phyloP scores from a whole-genome alignment of 2,888 invertebrate genomes.

The Limnephilus rhombicus region DNA sequence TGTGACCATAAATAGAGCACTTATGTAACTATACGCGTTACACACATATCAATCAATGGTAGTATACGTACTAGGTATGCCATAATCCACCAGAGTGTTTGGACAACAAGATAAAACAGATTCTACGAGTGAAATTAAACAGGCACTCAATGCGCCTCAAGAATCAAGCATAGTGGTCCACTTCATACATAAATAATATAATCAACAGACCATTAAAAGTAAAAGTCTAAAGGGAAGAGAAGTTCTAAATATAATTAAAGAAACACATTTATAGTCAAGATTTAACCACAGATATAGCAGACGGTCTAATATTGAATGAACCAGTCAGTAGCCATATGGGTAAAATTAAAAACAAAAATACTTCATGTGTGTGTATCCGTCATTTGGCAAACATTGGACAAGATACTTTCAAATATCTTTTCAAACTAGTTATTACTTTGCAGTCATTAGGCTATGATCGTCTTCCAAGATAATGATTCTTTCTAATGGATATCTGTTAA shows the following conservation, averaged over 20 bases:
- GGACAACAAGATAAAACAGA: background rate
- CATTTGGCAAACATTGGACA: background rate
- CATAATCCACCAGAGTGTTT: background rate
- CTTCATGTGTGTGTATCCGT: background rate
- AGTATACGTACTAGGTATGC: background rate
- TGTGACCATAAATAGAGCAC: background rate
- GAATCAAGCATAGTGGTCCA: background rate
- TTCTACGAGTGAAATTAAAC: background rate
- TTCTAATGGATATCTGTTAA: constrained; percentile 34
- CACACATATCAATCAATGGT: background rate
- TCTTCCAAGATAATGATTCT: constrained; percentile 5
- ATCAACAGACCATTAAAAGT: background rate
- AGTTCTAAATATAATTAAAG: background rate
- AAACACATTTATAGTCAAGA: background rate
- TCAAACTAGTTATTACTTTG: background rate
- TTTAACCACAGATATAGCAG: background rate
- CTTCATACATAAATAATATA: background rate
- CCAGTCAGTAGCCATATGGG: background rate
- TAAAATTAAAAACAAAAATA: background rate
- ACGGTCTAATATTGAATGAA: background rate
- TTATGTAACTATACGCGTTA: background rate
- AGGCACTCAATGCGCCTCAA: background rate
- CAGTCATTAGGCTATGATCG: background rate
- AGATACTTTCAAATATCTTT: background rate
- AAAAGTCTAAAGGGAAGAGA: background rate